Evolutionary conservation across 2,888 invertebrate species (phyloP), one percentile per base, ranked within the genome.

Genomic region (Asteroscopus sphinx): DNA sequence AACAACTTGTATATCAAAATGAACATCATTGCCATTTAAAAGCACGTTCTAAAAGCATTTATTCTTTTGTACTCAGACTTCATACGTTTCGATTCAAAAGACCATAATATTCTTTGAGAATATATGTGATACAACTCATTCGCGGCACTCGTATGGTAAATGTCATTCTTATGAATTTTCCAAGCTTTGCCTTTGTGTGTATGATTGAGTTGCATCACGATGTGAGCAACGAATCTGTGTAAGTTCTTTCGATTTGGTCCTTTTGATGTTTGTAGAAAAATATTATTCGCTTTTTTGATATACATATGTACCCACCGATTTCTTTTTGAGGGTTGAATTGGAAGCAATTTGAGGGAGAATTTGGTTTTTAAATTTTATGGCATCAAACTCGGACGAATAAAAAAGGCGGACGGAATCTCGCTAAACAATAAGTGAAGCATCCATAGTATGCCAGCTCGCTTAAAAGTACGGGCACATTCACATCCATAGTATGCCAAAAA

Each of bases 171-270:
- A 68, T 65, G 57, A 68, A 65, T 53, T 71, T 57, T 45, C 35
- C 42, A 53, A 61, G 45, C 44, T 42, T n/a, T 66, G 16, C 53
- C 47, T 67, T 73, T 69, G 62, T 60, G 55, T 25, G 13, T 40
- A 30, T 33, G 26, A 68, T 70, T 66, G 59, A 61, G 36, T 44
- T 71, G 63, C 61, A 73, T 44, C 49, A 51, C 26, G 46, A 47
- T 51, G 40, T 56, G 44, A 60, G 55, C 55, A 68, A 68, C 33
- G 54, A 56, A 67, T 64, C 64, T 51, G 35, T 64, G 42, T 52
- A 58, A 48, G 40, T 54, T 42, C 37, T 42, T 55, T 54, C 40
- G 17, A 42, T 40, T 26, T 33, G 16, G 44, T 44, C 6, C 21
- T 15, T 70, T 70, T 57, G 25, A 35, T 56, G 39, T 57, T 37